Evolutionary conservation across 2,888 invertebrate genomes (phyloP), one percentile per base, ranked within the genome.

Genomic region (Harpagoxenus sublaevis): DNA sequence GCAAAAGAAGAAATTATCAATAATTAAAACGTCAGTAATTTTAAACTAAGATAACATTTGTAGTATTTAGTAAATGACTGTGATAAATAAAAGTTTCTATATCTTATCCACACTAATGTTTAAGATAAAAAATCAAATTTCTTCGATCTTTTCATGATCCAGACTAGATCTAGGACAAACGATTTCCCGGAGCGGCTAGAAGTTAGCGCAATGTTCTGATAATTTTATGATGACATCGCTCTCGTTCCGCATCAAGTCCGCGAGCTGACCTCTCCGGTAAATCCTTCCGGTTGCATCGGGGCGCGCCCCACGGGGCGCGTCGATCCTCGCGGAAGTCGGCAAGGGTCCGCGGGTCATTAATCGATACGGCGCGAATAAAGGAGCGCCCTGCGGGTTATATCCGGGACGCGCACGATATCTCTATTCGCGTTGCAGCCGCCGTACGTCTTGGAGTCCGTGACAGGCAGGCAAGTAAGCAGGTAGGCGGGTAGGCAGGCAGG

Each of bases 391-490:
- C 88, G 88, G 91, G 89, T 92, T 92, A 81, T 60, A 92, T 91
- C 88, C 89, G 74, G 84, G 85, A 74, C 84, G 85, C 89, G 91
- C 90, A 87, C 86, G 89, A 86, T 92, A 92, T 93, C 92, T 91
- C 89, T 85, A 84, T 91, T 79, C 90, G 86, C 82, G 88, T 70
- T 88, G 86, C 88, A 86, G 84, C 84, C 87, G 89, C 90, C 91
- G 92, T 92, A 92, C 91, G 93, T 93, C 93, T 93, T 93, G 91
- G 90, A 91, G 87, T 89, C 39, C 90, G 91, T 93, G 93, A 93
- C 93, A 93, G 92, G 88, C 89, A 91, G 87, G 85, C 87, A 89
- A 86, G 86, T 89, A 90, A 87, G 87, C 90, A 86, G 84, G 84
- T 42, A 73, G n/a, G 63, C 48, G 63, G 28, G 85, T 42, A 73